A percentile compares a stretch with the other conserved stretches of the same genome.
These are phyloP conservation scores for Drosophila oshimai DNA, from an alignment of 1,140 invertebrate genomes.

Conservation along the genomic window DNA sequence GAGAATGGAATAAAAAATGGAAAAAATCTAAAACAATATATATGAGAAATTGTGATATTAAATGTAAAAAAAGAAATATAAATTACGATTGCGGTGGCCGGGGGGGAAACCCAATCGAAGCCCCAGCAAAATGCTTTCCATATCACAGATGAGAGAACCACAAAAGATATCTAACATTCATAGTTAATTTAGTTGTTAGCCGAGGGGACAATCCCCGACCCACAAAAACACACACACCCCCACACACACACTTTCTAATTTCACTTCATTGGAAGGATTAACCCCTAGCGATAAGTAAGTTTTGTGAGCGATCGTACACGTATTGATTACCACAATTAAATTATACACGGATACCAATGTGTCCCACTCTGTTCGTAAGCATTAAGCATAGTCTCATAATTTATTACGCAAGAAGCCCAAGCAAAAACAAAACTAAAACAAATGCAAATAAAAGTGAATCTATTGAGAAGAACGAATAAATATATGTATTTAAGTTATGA, in stretches of 20 bases:
- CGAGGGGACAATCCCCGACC: slow-evolving; percentile 31
- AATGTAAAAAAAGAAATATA: slow-evolving; percentile 51
- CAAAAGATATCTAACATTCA: slow-evolving; percentile 71
- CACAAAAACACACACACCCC: slow-evolving; percentile 20
- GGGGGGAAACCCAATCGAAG: slow-evolving; percentile 20
- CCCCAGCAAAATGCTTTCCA: slow-evolving; percentile 67
- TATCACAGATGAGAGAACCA: slow-evolving; percentile 69
- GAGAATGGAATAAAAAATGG: slow-evolving; percentile 43
- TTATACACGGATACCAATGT: slow-evolving; percentile 53
- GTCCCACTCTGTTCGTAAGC: slow-evolving; percentile 67
- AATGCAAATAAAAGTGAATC: slow-evolving; percentile 45
- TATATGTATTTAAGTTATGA: slow-evolving; percentile 81
- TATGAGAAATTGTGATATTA: slow-evolving; percentile 77
- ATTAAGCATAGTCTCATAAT: slow-evolving; percentile 72
- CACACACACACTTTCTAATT: slow-evolving; percentile 38
- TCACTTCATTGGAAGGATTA: slow-evolving; percentile 29
- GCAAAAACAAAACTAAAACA: slow-evolving; percentile 24
- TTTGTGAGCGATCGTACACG: slow-evolving; percentile 22
- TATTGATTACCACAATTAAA: slow-evolving; percentile 43
- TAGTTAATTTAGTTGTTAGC: slow-evolving; percentile 74
- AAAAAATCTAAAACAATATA: slow-evolving; percentile 47
- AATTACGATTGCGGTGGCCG: slow-evolving; percentile 21
- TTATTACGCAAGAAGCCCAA: slow-evolving; percentile 61
- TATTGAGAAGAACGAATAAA: slow-evolving; percentile 52
- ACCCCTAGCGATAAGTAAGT: slow-evolving; percentile 41